Evolutionary conservation across 1,140 invertebrate genomes (phyloP).

Genomic region (Augochlora pura): DNA sequence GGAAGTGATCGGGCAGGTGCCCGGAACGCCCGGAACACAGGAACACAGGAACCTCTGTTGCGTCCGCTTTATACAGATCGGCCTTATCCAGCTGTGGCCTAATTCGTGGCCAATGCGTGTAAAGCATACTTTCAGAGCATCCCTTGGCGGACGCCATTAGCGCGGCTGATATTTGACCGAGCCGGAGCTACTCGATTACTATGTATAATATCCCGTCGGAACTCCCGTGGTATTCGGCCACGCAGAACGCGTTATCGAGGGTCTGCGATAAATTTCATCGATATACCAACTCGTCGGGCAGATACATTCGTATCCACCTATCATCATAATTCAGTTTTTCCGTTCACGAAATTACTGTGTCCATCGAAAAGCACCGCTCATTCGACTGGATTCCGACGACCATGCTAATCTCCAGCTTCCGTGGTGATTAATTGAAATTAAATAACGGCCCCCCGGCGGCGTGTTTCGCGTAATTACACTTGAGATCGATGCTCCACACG

Average conservation of each 20-base stretch:
- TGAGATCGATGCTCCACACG: not conserved
- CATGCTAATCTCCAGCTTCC: slow-evolving; percentile 33
- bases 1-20: slow-evolving; percentile 42
- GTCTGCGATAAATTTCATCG: slow-evolving; percentile 19
- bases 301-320: no score
- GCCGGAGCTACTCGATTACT: slow-evolving; percentile 44
- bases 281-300: not conserved
- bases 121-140: slow-evolving; percentile 9
- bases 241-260: slow-evolving; percentile 31
- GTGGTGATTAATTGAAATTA: slow-evolving; percentile 31
- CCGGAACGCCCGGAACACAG: slow-evolving; percentile 19
- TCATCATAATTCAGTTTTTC: not conserved
- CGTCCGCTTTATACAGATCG: slow-evolving; percentile 50
- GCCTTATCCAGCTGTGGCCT: slow-evolving; percentile 64
- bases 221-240: not conserved
- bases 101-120: slow-evolving; percentile 56
- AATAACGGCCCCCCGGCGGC: not conserved
- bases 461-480: not conserved
- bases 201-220: slow-evolving; percentile 42
- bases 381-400: slow-evolving; percentile 16
- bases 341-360: not conserved
- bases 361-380: not conserved
- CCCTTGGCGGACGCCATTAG: slow-evolving; percentile 48
- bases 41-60: slow-evolving; percentile 31
- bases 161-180: slow-evolving; percentile 44